Evolutionary conservation across 2,797 vertebrate species (phyloP).

Genomic region (Tiaroga cobitis): DNA sequence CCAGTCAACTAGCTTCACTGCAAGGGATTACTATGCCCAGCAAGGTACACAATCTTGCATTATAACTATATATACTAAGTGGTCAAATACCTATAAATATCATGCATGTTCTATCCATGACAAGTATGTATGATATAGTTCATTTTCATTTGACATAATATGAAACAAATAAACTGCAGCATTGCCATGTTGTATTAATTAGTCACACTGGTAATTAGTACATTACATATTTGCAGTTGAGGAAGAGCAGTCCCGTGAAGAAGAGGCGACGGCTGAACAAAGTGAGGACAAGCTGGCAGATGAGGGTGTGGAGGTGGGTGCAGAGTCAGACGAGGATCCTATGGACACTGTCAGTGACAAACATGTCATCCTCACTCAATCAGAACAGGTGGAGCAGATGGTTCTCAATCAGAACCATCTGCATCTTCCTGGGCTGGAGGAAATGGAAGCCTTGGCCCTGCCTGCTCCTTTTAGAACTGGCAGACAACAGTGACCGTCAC

Average conservation of each 20-base stretch:
- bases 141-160: neutral
- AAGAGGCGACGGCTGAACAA: too few species aligned
- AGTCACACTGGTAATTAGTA: neutral
- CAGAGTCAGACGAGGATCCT: too few species aligned
- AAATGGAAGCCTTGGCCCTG: constrained; percentile 5
- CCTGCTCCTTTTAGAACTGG: neutral
- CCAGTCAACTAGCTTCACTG: neutral
- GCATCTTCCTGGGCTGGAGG: neutral
- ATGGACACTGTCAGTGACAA: too few species aligned
- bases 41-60: neutral
- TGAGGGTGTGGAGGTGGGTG: too few species aligned
- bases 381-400: neutral
- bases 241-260: too few species aligned
- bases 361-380: neutral
- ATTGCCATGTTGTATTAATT: neutral
- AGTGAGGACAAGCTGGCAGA: too few species aligned
- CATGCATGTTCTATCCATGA: neutral
- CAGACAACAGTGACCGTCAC: neutral
- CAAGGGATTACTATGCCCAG: neutral
- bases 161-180: neutral
- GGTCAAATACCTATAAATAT: neutral
- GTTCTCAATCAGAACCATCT: too few species aligned
- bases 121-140: neutral
- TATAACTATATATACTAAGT: neutral
- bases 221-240: too few species aligned